These are phyloP conservation scores for Drosophila ohnishii DNA, from an alignment of 1,140 invertebrate species.

Conservation along the genomic window DNA sequence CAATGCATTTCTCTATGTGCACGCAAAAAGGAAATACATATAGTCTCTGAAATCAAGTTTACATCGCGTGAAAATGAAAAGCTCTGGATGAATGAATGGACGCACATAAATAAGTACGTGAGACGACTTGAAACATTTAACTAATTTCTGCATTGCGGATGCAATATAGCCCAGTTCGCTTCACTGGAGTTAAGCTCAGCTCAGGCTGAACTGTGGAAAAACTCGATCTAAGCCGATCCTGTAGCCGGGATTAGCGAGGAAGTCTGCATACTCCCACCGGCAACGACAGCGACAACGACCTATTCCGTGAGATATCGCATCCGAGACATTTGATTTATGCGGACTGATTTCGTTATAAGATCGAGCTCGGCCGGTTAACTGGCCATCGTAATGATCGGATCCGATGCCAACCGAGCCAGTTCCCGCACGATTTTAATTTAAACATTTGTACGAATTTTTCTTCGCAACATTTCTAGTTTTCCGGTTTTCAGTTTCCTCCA, in stretches of 20 bases:
- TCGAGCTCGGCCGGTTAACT: slow-evolving; percentile 16
- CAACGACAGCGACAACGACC: slow-evolving; percentile 3
- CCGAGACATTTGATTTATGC: slow-evolving; percentile 48
- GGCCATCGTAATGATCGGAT: slow-evolving; percentile 23
- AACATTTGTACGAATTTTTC: slow-evolving; percentile 32
- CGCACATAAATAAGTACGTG: slow-evolving; percentile 6
- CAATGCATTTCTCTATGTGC: neutral
- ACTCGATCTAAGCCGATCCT: slow-evolving; percentile 18
- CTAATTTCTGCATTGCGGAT: slow-evolving; percentile 38
- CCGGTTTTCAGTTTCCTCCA: slow-evolving; percentile 4
- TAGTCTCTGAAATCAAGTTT: slow-evolving; percentile 5
- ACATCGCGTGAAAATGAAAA: slow-evolving; percentile 17
- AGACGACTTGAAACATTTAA: slow-evolving; percentile 19
- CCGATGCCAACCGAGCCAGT: slow-evolving; percentile 17
- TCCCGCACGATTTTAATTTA: slow-evolving; percentile 31
- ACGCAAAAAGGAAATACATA: slow-evolving; percentile 19
- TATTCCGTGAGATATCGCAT: slow-evolving; percentile 18
- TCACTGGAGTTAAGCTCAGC: neutral
- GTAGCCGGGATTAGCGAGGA: slow-evolving; percentile 31
- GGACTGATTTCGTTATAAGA: slow-evolving; percentile 29
- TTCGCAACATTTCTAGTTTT: slow-evolving; percentile 17
- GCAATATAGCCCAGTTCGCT: slow-evolving; percentile 28
- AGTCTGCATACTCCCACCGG: slow-evolving; percentile 41
- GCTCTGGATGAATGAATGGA: slow-evolving; percentile 32
- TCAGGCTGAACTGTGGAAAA: neutral